phyloP scores from a whole-genome alignment of 2,888 invertebrate species.

The Scaptomyza reducta region DNA sequence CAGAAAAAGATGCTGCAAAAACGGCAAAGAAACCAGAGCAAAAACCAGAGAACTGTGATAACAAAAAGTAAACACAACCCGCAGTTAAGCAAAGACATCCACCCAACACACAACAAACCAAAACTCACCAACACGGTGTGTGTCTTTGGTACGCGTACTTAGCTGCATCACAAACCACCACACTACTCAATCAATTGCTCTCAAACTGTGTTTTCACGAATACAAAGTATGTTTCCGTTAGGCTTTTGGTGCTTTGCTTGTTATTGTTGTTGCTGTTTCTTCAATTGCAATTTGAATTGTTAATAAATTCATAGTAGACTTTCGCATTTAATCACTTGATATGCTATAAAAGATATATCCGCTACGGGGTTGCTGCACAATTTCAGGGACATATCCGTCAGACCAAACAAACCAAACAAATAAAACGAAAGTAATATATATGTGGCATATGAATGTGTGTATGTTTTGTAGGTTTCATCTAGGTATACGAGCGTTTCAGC shows the following conservation, averaged over 20 bases:
- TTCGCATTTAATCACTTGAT: slow-evolving; percentile 58
- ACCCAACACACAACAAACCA: not conserved
- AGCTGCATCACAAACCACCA: slow-evolving; percentile 20
- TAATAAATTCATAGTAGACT: slow-evolving; percentile 58
- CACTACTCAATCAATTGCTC: slow-evolving; percentile 5
- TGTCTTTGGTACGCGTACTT: slow-evolving; percentile 9
- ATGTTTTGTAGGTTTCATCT: not conserved
- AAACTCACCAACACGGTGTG: not conserved
- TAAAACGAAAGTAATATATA: slow-evolving; percentile 12
- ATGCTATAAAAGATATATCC: slow-evolving; percentile 62
- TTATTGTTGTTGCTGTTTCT: slow-evolving; percentile 27
- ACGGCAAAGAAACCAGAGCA: not conserved
- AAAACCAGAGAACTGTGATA: not conserved
- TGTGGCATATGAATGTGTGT: no score
- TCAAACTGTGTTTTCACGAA: slow-evolving; percentile 21
- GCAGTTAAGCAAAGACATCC: not conserved
- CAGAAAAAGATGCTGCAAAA: not conserved
- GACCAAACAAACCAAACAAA: slow-evolving; percentile 11
- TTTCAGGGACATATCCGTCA: slow-evolving; percentile 67
- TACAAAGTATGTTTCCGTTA: slow-evolving; percentile 12
- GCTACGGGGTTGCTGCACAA: slow-evolving; percentile 71
- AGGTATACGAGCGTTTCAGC: not conserved
- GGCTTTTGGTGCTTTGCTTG: slow-evolving; percentile 17
- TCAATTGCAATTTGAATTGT: slow-evolving; percentile 70
- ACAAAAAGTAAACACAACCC: slow-evolving; percentile 10